Base-by-base conservation (phyloP, 1,140 invertebrate species). In the Globodera ellingtonae region DNA sequence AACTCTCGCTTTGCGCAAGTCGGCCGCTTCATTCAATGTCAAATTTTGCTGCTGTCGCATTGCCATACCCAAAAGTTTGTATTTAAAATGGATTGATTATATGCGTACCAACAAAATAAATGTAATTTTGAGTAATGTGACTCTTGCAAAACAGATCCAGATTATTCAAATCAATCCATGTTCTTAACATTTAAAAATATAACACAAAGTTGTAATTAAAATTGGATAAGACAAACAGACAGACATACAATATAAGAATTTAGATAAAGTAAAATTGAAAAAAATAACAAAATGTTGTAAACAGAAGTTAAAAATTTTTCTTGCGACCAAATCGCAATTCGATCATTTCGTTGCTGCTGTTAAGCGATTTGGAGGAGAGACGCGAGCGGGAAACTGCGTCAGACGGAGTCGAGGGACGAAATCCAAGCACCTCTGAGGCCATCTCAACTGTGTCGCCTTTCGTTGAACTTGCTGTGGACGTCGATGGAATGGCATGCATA, bases 251-350 rank as follows among this genome's bases (percentile, higher is more conserved):
- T n/a, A n/a, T 13, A 15, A 52, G 15, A 1, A 52, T 10, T 62
- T 13, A 18, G 13, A 62, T 4, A 62, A 62, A 62, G 56, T 18
- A 18, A 62, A 18, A 18, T 2, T 35, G 35, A 35, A 35, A 35
- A 3, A 3, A 35, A 35, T 35, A 35, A 35, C 35, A 35, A 35
- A 35, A 35, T 35, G 35, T 35, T 35, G 35, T 65, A 65, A 2
- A 24, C 18, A 70, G 24, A 70, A 18, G 1, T 70, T 46, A 59
- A 46, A 81, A 81, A 56, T 81, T 75, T n/a, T 75, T 75, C 48
- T 75, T 75, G 1, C 73, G 73, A 75, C 56, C 73, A 56, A 62
- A 75, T 59, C 66, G 73, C 56, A 75, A 48, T 48, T 75, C 73
- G 10, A 75, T 50, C 18, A 75, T 6, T 75, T 75, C 73, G 21